Percentiles rank a stretch among this genome's conserved stretches.
Evolutionary conservation across 2,797 vertebrate genomes (phyloP).

Genomic region (Pseudochaenichthys georgianus): DNA sequence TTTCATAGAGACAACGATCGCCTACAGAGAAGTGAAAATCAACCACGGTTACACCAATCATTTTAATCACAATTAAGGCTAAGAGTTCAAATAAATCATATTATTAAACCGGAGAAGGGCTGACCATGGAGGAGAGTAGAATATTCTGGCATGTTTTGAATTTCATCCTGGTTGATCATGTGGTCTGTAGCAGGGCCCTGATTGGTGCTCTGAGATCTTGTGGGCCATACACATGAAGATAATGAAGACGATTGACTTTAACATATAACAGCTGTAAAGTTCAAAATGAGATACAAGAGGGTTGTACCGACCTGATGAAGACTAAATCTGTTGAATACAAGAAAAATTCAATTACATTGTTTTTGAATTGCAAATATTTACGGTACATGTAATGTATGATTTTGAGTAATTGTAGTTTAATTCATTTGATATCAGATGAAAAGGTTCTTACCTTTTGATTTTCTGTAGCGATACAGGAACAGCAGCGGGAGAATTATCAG

Average conservation of each 20-base stretch:
- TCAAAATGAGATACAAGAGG: neutral
- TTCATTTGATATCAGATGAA: neutral
- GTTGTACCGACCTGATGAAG: slow-evolving; percentile 23
- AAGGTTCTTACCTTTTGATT: slow-evolving; percentile 25
- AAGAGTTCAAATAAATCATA: neutral
- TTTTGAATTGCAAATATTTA: neutral
- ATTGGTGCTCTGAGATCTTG: slow-evolving; percentile 13
- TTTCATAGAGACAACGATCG: slow-evolving; percentile 5
- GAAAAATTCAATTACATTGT: neutral
- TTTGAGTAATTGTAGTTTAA: neutral
- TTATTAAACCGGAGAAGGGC: neutral
- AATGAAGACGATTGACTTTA: neutral
- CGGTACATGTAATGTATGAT: no score
- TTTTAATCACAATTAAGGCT: neutral
- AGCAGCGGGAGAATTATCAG: slow-evolving; percentile 12
- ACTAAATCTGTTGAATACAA: slow-evolving; percentile 16
- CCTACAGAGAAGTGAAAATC: slow-evolving; percentile 2
- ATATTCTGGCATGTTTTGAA: neutral
- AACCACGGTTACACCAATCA: neutral
- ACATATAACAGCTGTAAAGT: neutral
- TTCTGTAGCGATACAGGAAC: slow-evolving; percentile 6
- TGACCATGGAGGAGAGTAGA: slow-evolving; percentile 4
- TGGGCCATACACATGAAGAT: neutral
- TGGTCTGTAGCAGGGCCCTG: slow-evolving; percentile 7
- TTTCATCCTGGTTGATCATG: slow-evolving; percentile 2